Evolutionary conservation across 2,888 invertebrate species (phyloP).

Genomic region (Drosophila anceps): DNA sequence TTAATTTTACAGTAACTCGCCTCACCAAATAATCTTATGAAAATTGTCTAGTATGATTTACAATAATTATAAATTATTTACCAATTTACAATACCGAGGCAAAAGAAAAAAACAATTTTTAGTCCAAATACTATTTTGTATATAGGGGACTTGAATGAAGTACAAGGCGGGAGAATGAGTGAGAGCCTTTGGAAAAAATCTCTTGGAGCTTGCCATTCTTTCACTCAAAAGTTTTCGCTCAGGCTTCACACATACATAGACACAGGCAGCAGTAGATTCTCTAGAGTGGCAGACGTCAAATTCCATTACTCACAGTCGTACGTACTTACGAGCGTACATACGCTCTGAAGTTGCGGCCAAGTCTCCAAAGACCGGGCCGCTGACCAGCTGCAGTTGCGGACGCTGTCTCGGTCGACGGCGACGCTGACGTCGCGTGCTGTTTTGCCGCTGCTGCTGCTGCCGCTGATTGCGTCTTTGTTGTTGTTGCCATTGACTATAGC

Average conservation of each 20-base stretch:
- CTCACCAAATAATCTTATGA: constrained; percentile 13
- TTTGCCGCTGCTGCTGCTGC: constrained; percentile 13
- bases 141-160: constrained; percentile 1
- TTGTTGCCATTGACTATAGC: constrained; percentile 43
- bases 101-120: constrained; percentile 53
- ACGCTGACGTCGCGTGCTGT: constrained; percentile 2
- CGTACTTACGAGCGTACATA: not conserved
- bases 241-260: constrained; percentile 33
- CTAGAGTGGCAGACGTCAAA: constrained; percentile 49
- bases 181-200: constrained; percentile 3
- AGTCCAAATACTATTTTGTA: not conserved
- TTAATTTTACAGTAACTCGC: no score
- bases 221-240: constrained; percentile 68
- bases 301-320: constrained; percentile 56
- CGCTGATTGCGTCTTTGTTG: constrained; percentile 27
- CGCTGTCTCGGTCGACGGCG: constrained; percentile 15
- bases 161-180: constrained; percentile 19
- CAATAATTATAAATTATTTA: constrained; percentile 16
- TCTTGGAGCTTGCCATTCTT: constrained; percentile 22
- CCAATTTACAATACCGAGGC: constrained; percentile 39
- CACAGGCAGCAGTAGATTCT: constrained; percentile 31
- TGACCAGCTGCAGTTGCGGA: constrained; percentile 64
- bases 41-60: constrained; percentile 44
- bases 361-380: constrained; percentile 69
- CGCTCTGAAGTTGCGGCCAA: constrained; percentile 38